Percentiles rank a stretch among this genome's conserved stretches.
These are phyloP conservation scores for Argyra leucocephala DNA, from an alignment of 2,888 invertebrate genomes.

Conservation along the genomic window DNA sequence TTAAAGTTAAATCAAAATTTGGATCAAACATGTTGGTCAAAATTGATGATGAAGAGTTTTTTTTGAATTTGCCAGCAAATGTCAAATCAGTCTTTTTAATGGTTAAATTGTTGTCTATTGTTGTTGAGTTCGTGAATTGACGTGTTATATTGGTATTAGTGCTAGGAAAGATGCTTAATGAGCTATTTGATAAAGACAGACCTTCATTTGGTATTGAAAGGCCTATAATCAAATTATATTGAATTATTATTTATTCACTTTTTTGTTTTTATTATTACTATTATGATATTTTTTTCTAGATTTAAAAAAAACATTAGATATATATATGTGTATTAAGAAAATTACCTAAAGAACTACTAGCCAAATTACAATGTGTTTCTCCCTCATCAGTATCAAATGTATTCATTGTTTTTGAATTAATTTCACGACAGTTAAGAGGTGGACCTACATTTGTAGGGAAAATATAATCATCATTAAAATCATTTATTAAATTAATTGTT, in stretches of 20 bases:
- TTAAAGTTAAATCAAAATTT: background rate
- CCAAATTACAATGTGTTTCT: background rate
- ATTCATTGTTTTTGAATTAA: background rate
- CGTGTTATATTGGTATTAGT: constrained; percentile 16
- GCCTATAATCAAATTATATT: too few species aligned
- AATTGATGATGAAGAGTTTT: constrained; percentile 16
- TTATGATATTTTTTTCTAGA: too few species aligned
- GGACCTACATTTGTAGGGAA: background rate
- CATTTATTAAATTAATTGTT: constrained; percentile 1
- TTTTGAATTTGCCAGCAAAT: constrained; percentile 39
- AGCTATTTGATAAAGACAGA: constrained; percentile 31
- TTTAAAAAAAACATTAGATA: too few species aligned
- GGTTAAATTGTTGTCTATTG: constrained; percentile 15
- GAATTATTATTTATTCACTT: background rate
- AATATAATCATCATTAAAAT: background rate
- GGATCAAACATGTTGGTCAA: background rate
- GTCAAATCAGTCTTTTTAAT: constrained; percentile 31
- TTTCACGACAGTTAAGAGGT: background rate
- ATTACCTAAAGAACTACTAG: background rate
- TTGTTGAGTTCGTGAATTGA: constrained; percentile 11
- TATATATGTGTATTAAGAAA: background rate
- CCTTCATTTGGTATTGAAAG: constrained; percentile 19
- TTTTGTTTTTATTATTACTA: too few species aligned
- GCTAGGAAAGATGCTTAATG: constrained; percentile 32
- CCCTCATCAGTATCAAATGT: background rate